Percentiles rank a stretch among this genome's conserved stretches.
Evolutionary conservation across 2,888 invertebrate species (phyloP).

Genomic region (Phengaris arion): DNA sequence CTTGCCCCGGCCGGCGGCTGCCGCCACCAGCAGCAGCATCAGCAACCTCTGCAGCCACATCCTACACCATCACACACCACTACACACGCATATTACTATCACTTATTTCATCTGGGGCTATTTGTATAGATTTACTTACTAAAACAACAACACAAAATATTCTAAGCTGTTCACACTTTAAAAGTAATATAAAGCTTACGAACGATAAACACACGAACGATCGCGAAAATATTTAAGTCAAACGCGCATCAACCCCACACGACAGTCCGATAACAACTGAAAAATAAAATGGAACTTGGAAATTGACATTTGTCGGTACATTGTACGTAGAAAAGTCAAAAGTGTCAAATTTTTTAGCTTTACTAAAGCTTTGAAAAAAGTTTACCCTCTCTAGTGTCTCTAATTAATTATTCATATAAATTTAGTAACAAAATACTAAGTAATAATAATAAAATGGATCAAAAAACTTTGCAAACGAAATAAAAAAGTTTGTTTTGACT

Average conservation of each 20-base stretch:
- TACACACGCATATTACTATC: slow-evolving; percentile 31
- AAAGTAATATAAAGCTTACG: neutral
- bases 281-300: neutral
- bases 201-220: slow-evolving; percentile 12
- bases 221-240: slow-evolving; percentile 25
- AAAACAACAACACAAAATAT: neutral
- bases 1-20: slow-evolving; percentile 60
- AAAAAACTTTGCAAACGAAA: neutral
- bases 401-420: too few species aligned
- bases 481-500: neutral
- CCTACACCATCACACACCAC: slow-evolving; percentile 52
- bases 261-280: slow-evolving; percentile 33
- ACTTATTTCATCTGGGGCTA: slow-evolving; percentile 36
- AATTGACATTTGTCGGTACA: too few species aligned
- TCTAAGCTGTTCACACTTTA: neutral
- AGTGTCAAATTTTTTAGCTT: neutral
- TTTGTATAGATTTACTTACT: neutral
- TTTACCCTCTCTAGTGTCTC: neutral
- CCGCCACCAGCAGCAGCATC: slow-evolving; percentile 55
- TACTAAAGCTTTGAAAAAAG: neutral
- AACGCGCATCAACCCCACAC: slow-evolving; percentile 13
- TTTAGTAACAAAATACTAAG: neutral
- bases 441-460: neutral
- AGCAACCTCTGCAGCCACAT: slow-evolving; percentile 60
- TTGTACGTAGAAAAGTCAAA: neutral